These are phyloP conservation scores for Rhadina sibilatrix DNA, from an alignment of 2,113 vertebrate genomes.

Conservation along the genomic window DNA sequence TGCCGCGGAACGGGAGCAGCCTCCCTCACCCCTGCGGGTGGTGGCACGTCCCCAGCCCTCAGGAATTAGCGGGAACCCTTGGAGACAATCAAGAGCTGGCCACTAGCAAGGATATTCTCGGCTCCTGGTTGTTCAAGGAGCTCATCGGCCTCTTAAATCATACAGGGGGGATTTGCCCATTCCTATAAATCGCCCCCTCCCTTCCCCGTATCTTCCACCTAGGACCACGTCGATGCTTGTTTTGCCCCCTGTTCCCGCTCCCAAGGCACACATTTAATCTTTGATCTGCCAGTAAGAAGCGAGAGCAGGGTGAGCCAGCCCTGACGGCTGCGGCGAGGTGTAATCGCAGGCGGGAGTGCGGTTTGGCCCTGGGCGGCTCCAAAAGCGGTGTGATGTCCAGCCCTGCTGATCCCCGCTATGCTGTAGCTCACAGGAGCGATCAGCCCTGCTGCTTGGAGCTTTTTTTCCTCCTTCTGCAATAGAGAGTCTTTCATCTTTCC, in stretches of 20 bases:
- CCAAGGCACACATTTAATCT: not conserved
- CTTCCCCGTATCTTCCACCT: rapidly evolving
- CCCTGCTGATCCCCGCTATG: not conserved
- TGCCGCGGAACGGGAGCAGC: rapidly evolving
- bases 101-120: too few relatives aligned
- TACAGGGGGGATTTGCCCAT: not conserved
- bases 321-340: rapidly evolving
- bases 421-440: not conserved
- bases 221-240: not conserved
- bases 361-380: not conserved
- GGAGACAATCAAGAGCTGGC: too few relatives aligned
- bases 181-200: not conserved
- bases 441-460: not conserved
- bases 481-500: not conserved
- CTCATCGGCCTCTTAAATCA: not conserved
- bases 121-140: not conserved
- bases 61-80: not conserved
- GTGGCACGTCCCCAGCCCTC: too few relatives aligned
- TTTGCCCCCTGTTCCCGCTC: not conserved
- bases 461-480: not conserved
- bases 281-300: not conserved
- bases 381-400: rapidly evolving
- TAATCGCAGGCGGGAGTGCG: rapidly evolving
- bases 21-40: rapidly evolving
- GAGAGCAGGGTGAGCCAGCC: not conserved